A percentile compares a stretch with the other conserved stretches of the same genome.
phyloP scores from a whole-genome alignment of 2,797 vertebrate species.

The Rhinoraja longicauda region DNA sequence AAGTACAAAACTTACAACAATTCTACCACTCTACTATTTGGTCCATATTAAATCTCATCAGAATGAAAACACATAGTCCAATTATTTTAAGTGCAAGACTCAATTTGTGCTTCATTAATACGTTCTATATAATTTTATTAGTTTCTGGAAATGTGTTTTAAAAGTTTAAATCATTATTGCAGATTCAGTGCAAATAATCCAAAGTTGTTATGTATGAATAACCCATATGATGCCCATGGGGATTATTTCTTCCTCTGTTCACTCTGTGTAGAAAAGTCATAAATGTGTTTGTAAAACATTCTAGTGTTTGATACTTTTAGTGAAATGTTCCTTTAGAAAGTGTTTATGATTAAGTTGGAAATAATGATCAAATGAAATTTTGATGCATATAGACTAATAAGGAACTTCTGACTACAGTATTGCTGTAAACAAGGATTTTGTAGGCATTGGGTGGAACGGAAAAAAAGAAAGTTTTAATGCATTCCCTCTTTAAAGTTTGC shows the following conservation, averaged over 20 bases:
- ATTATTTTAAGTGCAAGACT: not conserved
- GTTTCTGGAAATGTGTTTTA: not conserved
- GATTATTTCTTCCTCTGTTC: not conserved
- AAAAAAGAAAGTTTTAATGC: not conserved
- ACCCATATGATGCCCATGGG: conserved; percentile 4
- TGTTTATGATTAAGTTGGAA: conserved; percentile 8
- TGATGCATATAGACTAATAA: not conserved
- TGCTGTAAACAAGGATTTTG: not conserved
- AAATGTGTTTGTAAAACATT: not conserved
- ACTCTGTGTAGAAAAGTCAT: not conserved
- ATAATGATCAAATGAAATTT: not conserved
- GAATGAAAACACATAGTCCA: not conserved
- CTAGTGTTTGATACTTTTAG: not conserved
- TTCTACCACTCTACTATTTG: not conserved
- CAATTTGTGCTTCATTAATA: not conserved
- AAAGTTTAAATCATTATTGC: not conserved
- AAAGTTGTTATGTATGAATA: not conserved
- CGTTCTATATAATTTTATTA: not conserved
- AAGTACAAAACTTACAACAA: not conserved
- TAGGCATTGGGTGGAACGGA: not conserved
- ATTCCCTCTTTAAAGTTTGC: not conserved
- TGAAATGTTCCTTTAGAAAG: not conserved
- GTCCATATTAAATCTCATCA: not conserved
- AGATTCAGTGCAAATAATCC: not conserved
- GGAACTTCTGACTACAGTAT: too few species aligned